Base-by-base conservation (phyloP, 2,113 vertebrate genomes). In the Aix galericulata region DNA sequence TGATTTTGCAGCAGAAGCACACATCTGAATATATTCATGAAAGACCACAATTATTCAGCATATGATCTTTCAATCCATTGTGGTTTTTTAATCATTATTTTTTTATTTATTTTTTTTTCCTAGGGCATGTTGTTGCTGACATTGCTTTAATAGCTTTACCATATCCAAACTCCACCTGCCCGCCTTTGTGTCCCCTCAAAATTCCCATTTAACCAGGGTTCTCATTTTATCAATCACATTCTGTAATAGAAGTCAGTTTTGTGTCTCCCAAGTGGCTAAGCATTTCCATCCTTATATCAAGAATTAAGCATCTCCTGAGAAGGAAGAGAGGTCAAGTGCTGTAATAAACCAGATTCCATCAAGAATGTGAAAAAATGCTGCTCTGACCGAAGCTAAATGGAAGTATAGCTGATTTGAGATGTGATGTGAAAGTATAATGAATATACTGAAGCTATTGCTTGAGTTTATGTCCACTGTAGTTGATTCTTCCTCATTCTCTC, bases 261-360 rank as follows among this genome's bases (percentile, higher is more conserved):
- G 25, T 71, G 62, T 87, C 76, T 73, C 95, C 86, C 89, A 82
- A 59, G 75, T 68, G 87, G 68, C 66, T 88, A 81, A 94, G 79
- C 78, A 86, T 96, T 91, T 82, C 77, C 62, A 75, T 86, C 86
- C 44, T 94, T 64, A 89, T 82, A 94, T 82, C 62, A 86, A 86
- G 88, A 89, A 94, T 94, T 94, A 64, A 89, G 50, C 62, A 90
- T 84, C 71, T 96, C 77, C 72, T 76, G 90, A 93, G 75, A 88
- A 97, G 64, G 91, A 95, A 53, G 34, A 87, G 86, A 91, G 91
- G 88, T 94, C 69, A 95, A 93, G 66, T 92, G 58, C 73, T 78
- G 60, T 48, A 96, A 91, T 92, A 96, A 97, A 94, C 42, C 44
- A 74, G 66, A 89, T 95, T 92, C 69, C 95, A 91, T 88, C 75